Conservation (phyloP, 2,113 vertebrate species). For the Eonycteris spelaea region DNA sequence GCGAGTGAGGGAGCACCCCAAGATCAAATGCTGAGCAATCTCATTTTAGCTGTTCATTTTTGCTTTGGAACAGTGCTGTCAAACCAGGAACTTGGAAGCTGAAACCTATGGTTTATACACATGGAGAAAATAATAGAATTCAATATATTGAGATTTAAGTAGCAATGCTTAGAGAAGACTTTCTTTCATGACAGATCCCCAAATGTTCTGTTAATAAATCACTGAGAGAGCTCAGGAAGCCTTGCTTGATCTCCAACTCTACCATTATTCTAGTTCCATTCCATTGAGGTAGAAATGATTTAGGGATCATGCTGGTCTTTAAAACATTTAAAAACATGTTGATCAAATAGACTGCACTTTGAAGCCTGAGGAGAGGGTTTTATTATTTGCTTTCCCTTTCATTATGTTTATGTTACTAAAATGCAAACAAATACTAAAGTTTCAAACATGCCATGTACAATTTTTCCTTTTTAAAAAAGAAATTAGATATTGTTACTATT, state of each 20-base stretch:
- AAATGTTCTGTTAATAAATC: background rate
- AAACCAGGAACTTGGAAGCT: background rate
- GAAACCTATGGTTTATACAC: background rate
- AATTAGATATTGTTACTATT: background rate
- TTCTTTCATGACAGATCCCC: background rate
- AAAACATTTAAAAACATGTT: background rate
- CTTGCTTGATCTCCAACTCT: background rate
- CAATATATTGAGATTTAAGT: background rate
- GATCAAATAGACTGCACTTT: background rate
- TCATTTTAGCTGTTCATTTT: background rate
- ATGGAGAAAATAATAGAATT: background rate
- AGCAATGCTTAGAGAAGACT: background rate
- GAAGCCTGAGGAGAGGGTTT: background rate
- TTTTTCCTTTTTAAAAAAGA: background rate
- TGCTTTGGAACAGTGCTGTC: background rate
- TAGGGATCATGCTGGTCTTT: background rate
- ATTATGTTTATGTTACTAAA: background rate
- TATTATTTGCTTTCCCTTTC: background rate
- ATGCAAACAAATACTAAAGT: background rate
- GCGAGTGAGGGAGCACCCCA: background rate
- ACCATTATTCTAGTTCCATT: background rate
- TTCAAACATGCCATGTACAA: background rate
- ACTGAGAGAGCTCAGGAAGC: background rate
- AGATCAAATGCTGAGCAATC: background rate
- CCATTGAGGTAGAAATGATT: background rate